Evolutionary conservation across 2,113 vertebrate species (phyloP).

Genomic region (Aldabrachelys gigantea): DNA sequence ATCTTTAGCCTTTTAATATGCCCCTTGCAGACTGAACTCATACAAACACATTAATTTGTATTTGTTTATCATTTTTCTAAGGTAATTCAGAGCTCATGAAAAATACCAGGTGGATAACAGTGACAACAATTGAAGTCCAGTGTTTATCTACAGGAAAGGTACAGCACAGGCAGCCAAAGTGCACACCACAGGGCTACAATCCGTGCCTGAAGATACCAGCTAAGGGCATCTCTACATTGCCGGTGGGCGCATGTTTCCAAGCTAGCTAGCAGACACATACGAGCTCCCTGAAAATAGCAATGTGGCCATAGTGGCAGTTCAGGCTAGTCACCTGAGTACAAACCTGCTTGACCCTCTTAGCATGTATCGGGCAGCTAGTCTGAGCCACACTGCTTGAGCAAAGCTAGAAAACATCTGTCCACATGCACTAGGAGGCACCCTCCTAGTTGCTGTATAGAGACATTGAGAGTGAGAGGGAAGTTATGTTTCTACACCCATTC

Average conservation of each 20-base stretch:
- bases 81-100: background rate
- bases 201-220: background rate
- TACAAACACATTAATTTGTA: fast-evolving
- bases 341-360: background rate
- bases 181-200: background rate
- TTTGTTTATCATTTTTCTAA: background rate
- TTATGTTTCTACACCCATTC: background rate
- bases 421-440: background rate
- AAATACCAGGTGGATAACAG: fast-evolving
- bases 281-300: background rate
- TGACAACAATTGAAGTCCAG: background rate
- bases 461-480: background rate
- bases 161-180: background rate
- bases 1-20: background rate
- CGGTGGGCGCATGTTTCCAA: background rate
- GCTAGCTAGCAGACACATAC: background rate
- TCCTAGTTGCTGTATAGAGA: background rate
- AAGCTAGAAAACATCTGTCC: background rate
- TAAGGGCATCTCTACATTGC: no score
- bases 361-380: background rate
- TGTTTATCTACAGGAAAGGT: background rate
- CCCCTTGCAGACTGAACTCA: background rate
- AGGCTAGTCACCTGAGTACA: background rate
- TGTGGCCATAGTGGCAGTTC: background rate
- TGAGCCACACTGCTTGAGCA: background rate